These are phyloP conservation scores for Cryptus armator DNA, from an alignment of 2,888 invertebrate genomes.

Conservation along the genomic window DNA sequence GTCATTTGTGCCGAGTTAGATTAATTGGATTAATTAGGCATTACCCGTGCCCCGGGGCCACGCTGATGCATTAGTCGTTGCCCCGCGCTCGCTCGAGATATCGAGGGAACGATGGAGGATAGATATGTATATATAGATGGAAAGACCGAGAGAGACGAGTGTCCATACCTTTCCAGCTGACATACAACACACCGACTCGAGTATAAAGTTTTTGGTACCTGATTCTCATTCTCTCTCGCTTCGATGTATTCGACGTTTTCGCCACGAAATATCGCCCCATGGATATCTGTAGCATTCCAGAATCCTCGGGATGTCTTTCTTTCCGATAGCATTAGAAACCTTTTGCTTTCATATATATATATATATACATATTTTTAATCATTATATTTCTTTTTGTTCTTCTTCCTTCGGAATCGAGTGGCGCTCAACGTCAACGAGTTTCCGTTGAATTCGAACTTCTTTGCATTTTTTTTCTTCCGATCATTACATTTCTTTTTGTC, in stretches of 20 bases:
- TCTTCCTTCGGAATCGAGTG: conserved; percentile 17
- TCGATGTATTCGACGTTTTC: conserved; percentile 66
- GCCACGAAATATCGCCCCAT: conserved; percentile 48
- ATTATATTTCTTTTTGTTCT: conserved; percentile 34
- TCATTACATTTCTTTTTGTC: background rate
- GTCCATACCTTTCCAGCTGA: conserved; percentile 44
- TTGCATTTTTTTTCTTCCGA: too few species aligned
- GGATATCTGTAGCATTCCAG: conserved; percentile 67
- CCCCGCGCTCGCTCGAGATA: conserved; percentile 69
- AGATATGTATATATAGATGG: conserved; percentile 8
- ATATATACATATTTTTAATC: background rate
- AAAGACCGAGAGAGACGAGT: conserved; percentile 30
- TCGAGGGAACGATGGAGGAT: conserved; percentile 53
- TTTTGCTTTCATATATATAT: conserved; percentile 27
- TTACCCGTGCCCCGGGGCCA: conserved; percentile 83
- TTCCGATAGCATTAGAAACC: conserved; percentile 42
- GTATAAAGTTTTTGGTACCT: conserved; percentile 7
- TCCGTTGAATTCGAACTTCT: conserved; percentile 8
- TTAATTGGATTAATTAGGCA: conserved; percentile 85
- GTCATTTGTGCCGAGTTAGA: conserved; percentile 85
- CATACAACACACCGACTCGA: conserved; percentile 40
- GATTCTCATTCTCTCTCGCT: conserved; percentile 53
- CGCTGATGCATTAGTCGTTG: conserved; percentile 82
- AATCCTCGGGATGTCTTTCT: conserved; percentile 54
- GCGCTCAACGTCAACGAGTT: conserved; percentile 8